Evolutionary conservation across 1,140 invertebrate species (phyloP).

Genomic region (Ooceraea biroi): DNA sequence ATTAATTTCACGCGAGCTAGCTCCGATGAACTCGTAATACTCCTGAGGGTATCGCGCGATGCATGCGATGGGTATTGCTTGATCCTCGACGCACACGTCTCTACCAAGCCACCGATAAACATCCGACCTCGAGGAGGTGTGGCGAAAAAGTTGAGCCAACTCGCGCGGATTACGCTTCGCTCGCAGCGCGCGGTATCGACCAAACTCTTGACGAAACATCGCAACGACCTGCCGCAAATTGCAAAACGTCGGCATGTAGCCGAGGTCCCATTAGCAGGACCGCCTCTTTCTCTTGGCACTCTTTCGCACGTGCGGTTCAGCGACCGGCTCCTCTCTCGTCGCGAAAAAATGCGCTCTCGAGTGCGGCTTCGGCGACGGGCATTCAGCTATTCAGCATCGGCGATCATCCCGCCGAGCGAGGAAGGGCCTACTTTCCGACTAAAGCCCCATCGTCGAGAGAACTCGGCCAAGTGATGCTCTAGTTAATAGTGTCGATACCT

Average conservation of each 20-base stretch:
- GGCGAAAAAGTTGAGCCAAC: conserved; percentile 53
- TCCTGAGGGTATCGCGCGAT: background rate
- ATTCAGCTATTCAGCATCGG: conserved; percentile 54
- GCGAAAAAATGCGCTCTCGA: conserved; percentile 64
- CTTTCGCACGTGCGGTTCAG: conserved; percentile 58
- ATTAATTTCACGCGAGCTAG: conserved; percentile 1
- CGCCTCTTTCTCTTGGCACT: background rate
- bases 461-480: conserved; percentile 56
- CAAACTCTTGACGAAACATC: conserved; percentile 66
- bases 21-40: background rate
- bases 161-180: conserved; percentile 2
- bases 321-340: conserved; percentile 61
- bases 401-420: conserved; percentile 46
- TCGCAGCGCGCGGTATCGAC: conserved; percentile 69
- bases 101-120: conserved; percentile 20
- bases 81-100: conserved; percentile 20
- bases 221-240: conserved; percentile 56
- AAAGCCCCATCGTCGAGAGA: conserved; percentile 31
- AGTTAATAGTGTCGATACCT: conserved; percentile 35
- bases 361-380: conserved; percentile 65
- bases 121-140: background rate
- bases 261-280: conserved; percentile 12
- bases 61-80: conserved; percentile 12
- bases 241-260: conserved; percentile 41
- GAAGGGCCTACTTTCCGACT: conserved; percentile 57